A percentile compares a stretch with the other conserved stretches of the same genome.
phyloP scores from a whole-genome alignment of 2,113 vertebrate genomes.

The Ascaphus truei region DNA sequence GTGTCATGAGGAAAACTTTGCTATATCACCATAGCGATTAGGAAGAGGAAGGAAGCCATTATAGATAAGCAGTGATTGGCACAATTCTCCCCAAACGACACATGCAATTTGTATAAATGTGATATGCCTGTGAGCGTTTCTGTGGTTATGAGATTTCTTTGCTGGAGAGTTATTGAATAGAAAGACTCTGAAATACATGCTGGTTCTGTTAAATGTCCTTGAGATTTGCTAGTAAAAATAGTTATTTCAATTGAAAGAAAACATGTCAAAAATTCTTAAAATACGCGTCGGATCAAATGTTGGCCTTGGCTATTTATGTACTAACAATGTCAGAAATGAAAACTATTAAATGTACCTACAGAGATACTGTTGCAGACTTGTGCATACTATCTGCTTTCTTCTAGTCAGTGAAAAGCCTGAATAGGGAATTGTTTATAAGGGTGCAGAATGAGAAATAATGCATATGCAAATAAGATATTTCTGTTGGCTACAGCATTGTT shows the following conservation, averaged over 20 bases:
- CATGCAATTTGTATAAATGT: not conserved
- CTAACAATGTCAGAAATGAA: too few species aligned
- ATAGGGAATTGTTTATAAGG: too few species aligned
- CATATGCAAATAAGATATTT: too few species aligned
- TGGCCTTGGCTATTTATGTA: too few species aligned
- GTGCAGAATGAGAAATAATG: too few species aligned
- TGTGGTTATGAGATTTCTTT: not conserved
- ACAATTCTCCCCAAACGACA: not conserved
- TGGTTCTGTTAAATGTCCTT: not conserved
- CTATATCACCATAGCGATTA: not conserved
- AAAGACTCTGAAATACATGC: not conserved
- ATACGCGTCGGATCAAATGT: not conserved
- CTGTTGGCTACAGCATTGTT: not conserved
- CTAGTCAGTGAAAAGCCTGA: too few species aligned
- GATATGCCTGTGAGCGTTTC: not conserved
- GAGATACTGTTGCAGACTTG: too few species aligned
- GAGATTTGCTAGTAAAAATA: slow-evolving; percentile 6
- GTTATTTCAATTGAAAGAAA: not conserved
- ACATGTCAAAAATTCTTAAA: not conserved
- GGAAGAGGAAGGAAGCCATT: not conserved
- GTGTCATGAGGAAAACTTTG: not conserved
- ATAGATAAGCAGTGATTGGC: not conserved
- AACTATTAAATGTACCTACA: too few species aligned
- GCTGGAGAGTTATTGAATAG: not conserved
- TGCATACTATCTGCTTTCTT: too few species aligned